Evolutionary conservation across 2,888 invertebrate species (phyloP), one percentile per base, ranked within the genome.

Genomic region (Sialis lutaria): DNA sequence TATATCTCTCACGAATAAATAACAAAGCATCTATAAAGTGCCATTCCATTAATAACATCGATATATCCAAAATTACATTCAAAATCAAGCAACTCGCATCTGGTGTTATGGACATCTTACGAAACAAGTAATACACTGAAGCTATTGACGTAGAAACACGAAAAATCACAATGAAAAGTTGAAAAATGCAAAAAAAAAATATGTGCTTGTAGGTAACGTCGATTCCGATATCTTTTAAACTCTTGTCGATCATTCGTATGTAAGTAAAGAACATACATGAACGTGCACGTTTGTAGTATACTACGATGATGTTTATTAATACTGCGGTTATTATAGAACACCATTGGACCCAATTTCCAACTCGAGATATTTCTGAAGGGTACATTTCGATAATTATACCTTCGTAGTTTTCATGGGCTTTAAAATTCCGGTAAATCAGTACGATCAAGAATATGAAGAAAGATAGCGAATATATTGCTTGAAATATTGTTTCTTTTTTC

Each of bases 321-420:
- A 42, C 31, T n/a, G 10, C n/a, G 32, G 30, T 31, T 42, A 31
- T 30, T 30, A 22, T 32, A 22, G 32, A 42, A 30, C 32, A 42
- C 30, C 22, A 30, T 32, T 42, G 42, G 4, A 42, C 22, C 32
- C 22, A 31, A 30, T 42, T 42, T 42, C 42, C 42, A 22, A 42
- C 10, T 7, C 42, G 42, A 2, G 42, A 42, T 42, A 42, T 31
- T 42, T 42, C 32, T 10, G 42, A 42, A 30, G 42, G 42, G 32
- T 42, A 42, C 42, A 42, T 31, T 31, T 42, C 31, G 1, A 42
- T 10, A n/a, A 32, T 31, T 9, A 42, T 30, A 9, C 22, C 32
- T n/a, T 42, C 42, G 5, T n/a, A 42, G 8, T 42, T 22, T 22
- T 22, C 22, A 22, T 22, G 22, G 22, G 4, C 4, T 22, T 22